A percentile compares a stretch with the other conserved stretches of the same genome.
phyloP scores from a whole-genome alignment of 2,888 invertebrate genomes.

The Polymixis lichenea region DNA sequence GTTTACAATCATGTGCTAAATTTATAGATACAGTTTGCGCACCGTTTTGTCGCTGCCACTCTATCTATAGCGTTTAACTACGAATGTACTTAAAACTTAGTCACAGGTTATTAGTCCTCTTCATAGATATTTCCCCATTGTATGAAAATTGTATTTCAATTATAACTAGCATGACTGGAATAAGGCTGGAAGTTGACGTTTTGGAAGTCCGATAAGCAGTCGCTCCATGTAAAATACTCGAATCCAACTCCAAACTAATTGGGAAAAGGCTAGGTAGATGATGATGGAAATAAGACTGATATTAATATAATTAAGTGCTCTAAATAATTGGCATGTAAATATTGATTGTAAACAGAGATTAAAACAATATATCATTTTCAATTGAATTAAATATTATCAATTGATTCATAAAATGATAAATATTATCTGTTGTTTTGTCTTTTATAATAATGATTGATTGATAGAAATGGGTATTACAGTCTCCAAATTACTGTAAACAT shows the following conservation, averaged over 20 bases:
- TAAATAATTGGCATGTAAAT: conserved; percentile 7
- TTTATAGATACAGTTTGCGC: no score
- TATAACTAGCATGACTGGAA: background rate
- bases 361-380: conserved; percentile 12
- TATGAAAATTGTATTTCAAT: background rate
- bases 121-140: background rate
- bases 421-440: conserved; percentile 13
- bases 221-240: no score
- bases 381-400: conserved; percentile 41
- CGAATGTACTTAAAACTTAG: background rate
- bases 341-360: conserved; percentile 32
- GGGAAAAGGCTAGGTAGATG: no score
- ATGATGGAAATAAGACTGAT: background rate
- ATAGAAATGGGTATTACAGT: background rate
- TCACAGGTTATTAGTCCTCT: background rate
- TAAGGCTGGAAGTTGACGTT: no score
- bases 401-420: conserved; percentile 15
- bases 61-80: background rate
- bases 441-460: conserved; percentile 22
- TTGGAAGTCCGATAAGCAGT: no score
- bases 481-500: background rate
- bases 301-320: background rate
- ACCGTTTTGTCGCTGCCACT: no score
- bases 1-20: no score
- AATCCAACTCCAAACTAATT: no score